Base-by-base conservation (phyloP, 92 coral and sea anemone genomes). In the Metridium senile region DNA sequence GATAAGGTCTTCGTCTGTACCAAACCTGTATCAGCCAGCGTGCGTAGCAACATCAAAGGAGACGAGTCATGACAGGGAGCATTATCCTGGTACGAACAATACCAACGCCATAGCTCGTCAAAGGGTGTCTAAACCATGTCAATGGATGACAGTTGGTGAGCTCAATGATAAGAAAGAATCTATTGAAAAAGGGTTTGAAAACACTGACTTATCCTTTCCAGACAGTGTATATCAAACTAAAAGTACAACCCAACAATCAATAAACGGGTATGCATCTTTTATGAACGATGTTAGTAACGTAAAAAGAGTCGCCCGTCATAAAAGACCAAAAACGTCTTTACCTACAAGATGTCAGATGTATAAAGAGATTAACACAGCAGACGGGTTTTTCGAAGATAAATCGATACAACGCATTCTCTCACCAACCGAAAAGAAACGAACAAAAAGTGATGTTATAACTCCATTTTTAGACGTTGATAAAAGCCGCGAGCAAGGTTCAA, bases 1-100 rank as follows among this genome's bases (percentile, higher is more conserved):
- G 51, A 21, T 75, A 75, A 47, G 80, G 51, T 75, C 80, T 26
- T 49, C 62, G 21, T 75, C 80, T 1, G 80, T 75, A 19, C 80
- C 80, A 49, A 51, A 75, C 47, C 29, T 75, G 17, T 16, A 20
- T 58, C 0, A 21, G 11, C 18, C 23, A 13, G 20, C 59, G 25
- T 45, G 9, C 51, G 7, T 16, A 7, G 16, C 51, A 45, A 7
- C 7, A 13, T 54, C 59, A 33, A 43, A 31, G 3, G 26, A 22
- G 19, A 34, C 25, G 10, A 66, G 51, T 21, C 68, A 53, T 47
- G 62, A 51, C 53, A 49, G 62, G 13, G 13, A 66, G 2, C 71
- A 66, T 70, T 31, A 70, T 8, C 62, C 9, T 66, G 47, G 56
- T 8, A 43, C 45, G 33, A 73, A 73, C 54, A 33, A 32, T n/a